These are phyloP conservation scores for Poecilus cupreus DNA, from an alignment of 2,888 invertebrate species.

Conservation along the genomic window DNA sequence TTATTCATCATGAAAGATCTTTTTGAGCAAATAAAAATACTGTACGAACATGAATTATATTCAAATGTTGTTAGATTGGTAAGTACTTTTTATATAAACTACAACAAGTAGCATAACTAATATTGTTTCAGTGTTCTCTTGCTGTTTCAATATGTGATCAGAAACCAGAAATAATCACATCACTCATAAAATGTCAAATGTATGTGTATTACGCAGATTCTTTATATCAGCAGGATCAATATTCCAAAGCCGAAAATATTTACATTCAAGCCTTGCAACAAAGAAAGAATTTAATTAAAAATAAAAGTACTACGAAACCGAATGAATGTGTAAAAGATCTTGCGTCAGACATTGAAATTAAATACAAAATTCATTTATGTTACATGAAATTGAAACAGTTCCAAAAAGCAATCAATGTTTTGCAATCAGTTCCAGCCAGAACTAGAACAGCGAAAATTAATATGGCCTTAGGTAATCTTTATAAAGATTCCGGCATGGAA, in stretches of 20 bases:
- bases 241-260: conserved; percentile 80
- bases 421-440: conserved; percentile 78
- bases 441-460: conserved; percentile 83
- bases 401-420: conserved; percentile 77
- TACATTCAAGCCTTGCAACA: conserved; percentile 80
- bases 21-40: conserved; percentile 80
- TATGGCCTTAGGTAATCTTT: conserved; percentile 84
- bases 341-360: conserved; percentile 80
- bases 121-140: conserved; percentile 78
- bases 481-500: conserved; percentile 81
- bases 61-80: conserved; percentile 83
- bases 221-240: conserved; percentile 79
- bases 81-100: conserved; percentile 67
- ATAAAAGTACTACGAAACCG: conserved; percentile 73
- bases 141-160: conserved; percentile 80
- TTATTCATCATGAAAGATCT: conserved; percentile 74
- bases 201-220: conserved; percentile 83
- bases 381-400: conserved; percentile 80
- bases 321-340: conserved; percentile 74
- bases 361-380: conserved; percentile 83
- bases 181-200: conserved; percentile 81
- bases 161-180: conserved; percentile 77
- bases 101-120: not conserved
- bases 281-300: conserved; percentile 77
- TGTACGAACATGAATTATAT: conserved; percentile 83